Base-by-base conservation (phyloP, 2,888 invertebrate species). In the Macrostomum cliftonense region DNA sequence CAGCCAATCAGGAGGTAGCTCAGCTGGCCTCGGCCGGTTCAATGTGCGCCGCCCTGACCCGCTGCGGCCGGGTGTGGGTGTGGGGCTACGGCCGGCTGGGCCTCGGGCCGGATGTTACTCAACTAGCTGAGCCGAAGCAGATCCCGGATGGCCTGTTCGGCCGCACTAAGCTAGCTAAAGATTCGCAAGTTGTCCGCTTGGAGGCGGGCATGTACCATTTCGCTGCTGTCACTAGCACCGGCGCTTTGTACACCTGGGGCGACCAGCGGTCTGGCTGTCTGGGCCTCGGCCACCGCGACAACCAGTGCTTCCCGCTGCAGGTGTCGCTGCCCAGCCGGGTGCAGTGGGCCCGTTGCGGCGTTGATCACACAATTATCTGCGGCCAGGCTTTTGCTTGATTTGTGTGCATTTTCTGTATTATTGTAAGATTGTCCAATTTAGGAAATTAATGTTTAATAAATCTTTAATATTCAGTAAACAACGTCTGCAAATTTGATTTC, bases 41-140 rank as follows among this genome's bases (percentile, higher is more conserved):
- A 1, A 82, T 80, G 64, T 89, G 91, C 68, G 75, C 82, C 63
- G 75, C 81, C 7, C 73, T 84, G 28, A 88, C 85, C 72, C 81
- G 83, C 51, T 70, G 77, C 53, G 87, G 88, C 0, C 76, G 83
- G 21, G 85, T 84, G 0, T 91, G 79, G 64, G 81, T 82, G 0
- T 95, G 93, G 93, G 93, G 95, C 5, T 89, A 77, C 66, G 95
- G 95, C 37, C 75, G 89, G 48, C 73, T 95, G 37, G 93, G 93
- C 0, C 76, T 81, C 37, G 93, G 93, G 0, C 91, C 91, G 0
- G 73, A 77, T 47, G 79, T 81, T 1, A 77, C 79, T 47, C 75
- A 77, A 46, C 72, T 79, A 1, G 62, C 70, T 1, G 72, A 70
- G 52, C 91, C 93, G 0, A 76, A 79, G 42, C 71, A 75, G 53